These are phyloP conservation scores for Rhagium mordax DNA, from an alignment of 2,888 invertebrate species.

Conservation along the genomic window DNA sequence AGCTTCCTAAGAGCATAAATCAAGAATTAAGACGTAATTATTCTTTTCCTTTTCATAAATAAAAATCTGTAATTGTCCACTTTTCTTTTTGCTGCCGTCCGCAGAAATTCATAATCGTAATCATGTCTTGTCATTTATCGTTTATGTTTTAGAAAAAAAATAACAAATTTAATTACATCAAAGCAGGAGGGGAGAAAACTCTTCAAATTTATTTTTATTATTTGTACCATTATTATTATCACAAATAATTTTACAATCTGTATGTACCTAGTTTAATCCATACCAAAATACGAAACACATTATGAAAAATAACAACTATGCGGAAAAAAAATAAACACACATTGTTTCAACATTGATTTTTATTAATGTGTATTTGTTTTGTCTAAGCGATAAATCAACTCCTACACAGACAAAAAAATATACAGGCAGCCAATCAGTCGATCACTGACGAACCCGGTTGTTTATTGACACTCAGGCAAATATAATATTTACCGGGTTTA, in stretches of 20 bases:
- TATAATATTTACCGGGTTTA: background rate
- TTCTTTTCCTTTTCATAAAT: conserved; percentile 7
- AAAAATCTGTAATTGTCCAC: conserved; percentile 7
- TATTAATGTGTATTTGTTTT: background rate
- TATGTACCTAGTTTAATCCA: no score
- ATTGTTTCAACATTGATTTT: no score
- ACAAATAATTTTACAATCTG: no score
- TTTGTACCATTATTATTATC: no score
- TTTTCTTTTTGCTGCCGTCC: background rate
- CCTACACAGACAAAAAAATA: background rate
- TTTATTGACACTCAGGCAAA: background rate
- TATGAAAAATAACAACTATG: no score
- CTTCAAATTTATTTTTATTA: no score
- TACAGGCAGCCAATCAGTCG: background rate
- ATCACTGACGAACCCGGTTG: background rate
- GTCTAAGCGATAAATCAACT: background rate
- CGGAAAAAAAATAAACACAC: no score
- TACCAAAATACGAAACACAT: no score
- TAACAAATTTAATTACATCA: background rate
- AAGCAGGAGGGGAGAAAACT: no score
- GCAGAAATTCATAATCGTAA: background rate
- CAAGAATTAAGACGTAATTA: background rate
- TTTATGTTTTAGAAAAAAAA: background rate
- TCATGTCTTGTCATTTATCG: background rate
- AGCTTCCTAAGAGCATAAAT: conserved; percentile 12